Conservation (phyloP, 2,113 vertebrate species). For the Paraplagusia blochii region DNA sequence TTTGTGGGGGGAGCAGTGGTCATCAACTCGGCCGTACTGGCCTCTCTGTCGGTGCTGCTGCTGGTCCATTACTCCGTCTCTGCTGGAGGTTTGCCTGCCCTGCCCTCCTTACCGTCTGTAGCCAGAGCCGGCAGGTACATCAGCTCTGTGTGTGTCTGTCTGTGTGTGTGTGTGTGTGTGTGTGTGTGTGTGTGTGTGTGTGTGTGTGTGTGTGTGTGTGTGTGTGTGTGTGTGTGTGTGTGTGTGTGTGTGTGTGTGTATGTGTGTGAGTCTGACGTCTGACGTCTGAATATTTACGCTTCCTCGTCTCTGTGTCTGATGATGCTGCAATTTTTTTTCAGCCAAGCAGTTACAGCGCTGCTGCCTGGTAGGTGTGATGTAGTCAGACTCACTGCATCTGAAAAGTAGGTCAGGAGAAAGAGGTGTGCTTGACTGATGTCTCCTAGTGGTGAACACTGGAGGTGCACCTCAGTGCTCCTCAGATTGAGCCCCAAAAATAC, state of each 20-base stretch:
- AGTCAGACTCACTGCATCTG: conserved; percentile 21
- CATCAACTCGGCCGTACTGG: conserved; percentile 96
- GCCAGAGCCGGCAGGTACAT: conserved; percentile 91
- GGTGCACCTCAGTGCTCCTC: too few relatives aligned
- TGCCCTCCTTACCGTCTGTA: conserved; percentile 83
- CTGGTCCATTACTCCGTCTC: conserved; percentile 98
- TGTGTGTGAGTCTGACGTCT: not conserved
- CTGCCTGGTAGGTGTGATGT: conserved; percentile 40
- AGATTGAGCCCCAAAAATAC: too few relatives aligned
- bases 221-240: not conserved
- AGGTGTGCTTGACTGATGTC: conserved; percentile 7
- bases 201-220: not conserved
- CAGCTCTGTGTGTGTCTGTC: not conserved
- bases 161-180: not conserved
- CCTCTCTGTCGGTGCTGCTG: conserved; percentile 96
- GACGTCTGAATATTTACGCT: not conserved
- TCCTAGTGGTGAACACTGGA: too few relatives aligned
- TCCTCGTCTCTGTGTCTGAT: not conserved
- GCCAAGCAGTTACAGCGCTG: conserved; percentile 17
- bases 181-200: too few relatives aligned
- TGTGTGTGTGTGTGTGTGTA: not conserved
- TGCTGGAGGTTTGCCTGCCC: conserved; percentile 83
- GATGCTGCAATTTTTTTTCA: not conserved
- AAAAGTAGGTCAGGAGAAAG: conserved; percentile 48
- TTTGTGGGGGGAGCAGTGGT: conserved; percentile 98